Conservation (phyloP, 1,140 invertebrate genomes). For the Eupeodes corollae region DNA sequence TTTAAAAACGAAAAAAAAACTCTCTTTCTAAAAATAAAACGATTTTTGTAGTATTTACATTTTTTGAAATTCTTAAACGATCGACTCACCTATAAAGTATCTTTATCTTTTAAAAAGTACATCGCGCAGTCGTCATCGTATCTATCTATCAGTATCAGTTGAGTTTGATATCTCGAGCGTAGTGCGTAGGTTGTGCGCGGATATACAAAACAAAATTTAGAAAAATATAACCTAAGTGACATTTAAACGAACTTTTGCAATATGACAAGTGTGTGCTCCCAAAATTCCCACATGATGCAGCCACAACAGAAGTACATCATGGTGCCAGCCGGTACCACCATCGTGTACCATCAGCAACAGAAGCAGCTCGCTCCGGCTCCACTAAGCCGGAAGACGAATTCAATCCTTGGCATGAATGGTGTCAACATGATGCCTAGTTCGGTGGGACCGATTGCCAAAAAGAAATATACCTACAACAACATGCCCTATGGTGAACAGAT, state of each 20-base stretch:
- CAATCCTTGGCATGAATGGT: constrained; percentile 31
- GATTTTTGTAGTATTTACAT: neutral
- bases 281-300: too few species aligned
- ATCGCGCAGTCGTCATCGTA: neutral
- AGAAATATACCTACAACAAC: constrained; percentile 55
- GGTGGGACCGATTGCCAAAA: constrained; percentile 42
- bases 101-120: too few species aligned
- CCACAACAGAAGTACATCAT: too few species aligned
- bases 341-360: constrained; percentile 24
- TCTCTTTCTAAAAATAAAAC: neutral
- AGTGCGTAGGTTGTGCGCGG: too few species aligned
- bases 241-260: too few species aligned
- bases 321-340: constrained; percentile 17
- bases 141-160: neutral
- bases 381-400: constrained; percentile 6
- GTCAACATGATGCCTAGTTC: constrained; percentile 14
- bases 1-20: neutral
- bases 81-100: too few species aligned
- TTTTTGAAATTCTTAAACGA: too few species aligned
- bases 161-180: too few species aligned
- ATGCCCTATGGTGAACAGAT: constrained; percentile 53
- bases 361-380: constrained; percentile 27
- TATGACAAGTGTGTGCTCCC: too few species aligned
- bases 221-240: too few species aligned
- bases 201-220: too few species aligned